These are phyloP conservation scores for Branchinecta sandiegonensis DNA, from an alignment of 2,888 invertebrate species.

Conservation along the genomic window DNA sequence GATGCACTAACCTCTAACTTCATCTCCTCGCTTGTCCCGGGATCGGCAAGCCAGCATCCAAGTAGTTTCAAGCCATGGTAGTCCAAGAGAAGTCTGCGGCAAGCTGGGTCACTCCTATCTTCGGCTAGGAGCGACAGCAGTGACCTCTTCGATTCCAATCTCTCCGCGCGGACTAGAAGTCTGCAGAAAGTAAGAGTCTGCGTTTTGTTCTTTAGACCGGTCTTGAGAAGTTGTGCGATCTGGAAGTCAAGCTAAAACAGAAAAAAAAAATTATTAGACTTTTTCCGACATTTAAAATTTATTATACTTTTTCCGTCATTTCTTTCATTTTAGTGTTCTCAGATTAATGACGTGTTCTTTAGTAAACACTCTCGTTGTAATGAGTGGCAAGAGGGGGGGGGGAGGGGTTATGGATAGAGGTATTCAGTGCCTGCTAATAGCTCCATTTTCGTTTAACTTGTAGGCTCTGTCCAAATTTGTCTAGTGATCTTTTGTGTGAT, in stretches of 20 bases:
- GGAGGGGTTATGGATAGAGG: too few species aligned
- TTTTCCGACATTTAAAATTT: constrained; percentile 21
- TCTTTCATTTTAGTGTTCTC: too few species aligned
- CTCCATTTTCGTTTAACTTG: too few species aligned
- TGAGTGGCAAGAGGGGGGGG: too few species aligned
- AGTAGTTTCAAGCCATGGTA: constrained; percentile 81
- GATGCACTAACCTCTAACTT: background rate
- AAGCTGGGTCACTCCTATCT: constrained; percentile 54
- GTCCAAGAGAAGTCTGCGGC: constrained; percentile 71
- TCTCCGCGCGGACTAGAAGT: constrained; percentile 81
- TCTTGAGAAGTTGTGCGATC: constrained; percentile 57
- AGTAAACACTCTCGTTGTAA: too few species aligned
- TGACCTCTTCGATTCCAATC: constrained; percentile 50
- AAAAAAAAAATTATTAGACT: constrained; percentile 23
- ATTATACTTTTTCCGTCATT: background rate
- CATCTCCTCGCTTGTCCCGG: constrained; percentile 25
- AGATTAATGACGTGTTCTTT: too few species aligned
- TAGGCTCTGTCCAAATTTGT: too few species aligned
- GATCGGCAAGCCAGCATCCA: constrained; percentile 82
- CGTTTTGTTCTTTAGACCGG: constrained; percentile 71
- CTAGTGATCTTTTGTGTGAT: too few species aligned
- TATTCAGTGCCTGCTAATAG: too few species aligned
- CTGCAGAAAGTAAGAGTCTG: constrained; percentile 79
- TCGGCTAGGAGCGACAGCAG: constrained; percentile 61
- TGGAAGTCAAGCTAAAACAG: constrained; percentile 64